phyloP scores from a whole-genome alignment of 1,140 invertebrate genomes.

The Lerema accius region DNA sequence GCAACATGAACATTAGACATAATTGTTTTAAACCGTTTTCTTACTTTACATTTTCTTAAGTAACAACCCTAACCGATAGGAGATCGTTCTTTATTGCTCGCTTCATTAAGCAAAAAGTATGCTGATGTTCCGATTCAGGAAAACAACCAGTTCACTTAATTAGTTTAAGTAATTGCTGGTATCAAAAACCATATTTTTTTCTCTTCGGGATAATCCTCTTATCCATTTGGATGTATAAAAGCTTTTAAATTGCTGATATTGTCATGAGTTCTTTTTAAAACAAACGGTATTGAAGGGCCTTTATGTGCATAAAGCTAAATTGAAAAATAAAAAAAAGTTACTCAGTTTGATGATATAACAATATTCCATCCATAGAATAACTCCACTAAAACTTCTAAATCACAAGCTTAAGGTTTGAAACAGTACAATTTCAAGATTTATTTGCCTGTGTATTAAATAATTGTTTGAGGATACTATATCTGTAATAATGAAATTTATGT shows the following conservation, averaged over 20 bases:
- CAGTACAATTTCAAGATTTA: too few relatives aligned
- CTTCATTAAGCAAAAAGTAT: slow-evolving; percentile 75
- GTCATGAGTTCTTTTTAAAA: too few relatives aligned
- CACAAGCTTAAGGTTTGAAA: too few relatives aligned
- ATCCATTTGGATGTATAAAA: slow-evolving; percentile 56
- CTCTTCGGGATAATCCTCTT: slow-evolving; percentile 62
- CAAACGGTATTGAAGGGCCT: too few relatives aligned
- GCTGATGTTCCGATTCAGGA: slow-evolving; percentile 64
- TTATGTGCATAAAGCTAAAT: too few relatives aligned
- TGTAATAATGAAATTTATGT: too few relatives aligned
- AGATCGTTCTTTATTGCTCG: slow-evolving; percentile 58
- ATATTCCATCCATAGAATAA: too few relatives aligned
- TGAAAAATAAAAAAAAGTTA: too few relatives aligned
- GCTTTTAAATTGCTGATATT: slow-evolving; percentile 32
- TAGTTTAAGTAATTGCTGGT: slow-evolving; percentile 73
- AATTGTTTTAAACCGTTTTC: background rate
- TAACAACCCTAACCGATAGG: slow-evolving; percentile 51
- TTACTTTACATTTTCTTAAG: background rate
- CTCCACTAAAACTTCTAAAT: too few relatives aligned
- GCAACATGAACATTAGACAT: background rate
- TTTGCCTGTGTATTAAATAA: too few relatives aligned
- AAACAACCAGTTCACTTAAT: slow-evolving; percentile 77
- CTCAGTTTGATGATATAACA: too few relatives aligned
- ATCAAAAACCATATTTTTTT: slow-evolving; percentile 54
- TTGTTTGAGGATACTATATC: too few relatives aligned